Conservation (phyloP, 2,888 invertebrate species). For the Reticulitermes lucifugus region DNA sequence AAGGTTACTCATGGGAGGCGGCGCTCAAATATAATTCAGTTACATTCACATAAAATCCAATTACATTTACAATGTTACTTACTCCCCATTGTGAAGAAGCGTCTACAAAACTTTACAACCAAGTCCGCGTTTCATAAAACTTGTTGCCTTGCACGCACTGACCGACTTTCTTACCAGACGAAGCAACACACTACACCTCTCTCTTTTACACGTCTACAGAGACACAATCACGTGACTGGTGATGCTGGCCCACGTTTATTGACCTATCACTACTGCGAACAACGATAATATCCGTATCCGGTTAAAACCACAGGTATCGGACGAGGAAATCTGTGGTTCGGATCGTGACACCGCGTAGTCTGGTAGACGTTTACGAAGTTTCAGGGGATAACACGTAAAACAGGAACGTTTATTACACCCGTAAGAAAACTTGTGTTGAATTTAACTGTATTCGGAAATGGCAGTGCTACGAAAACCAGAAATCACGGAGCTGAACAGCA, state of each 20-base stretch:
- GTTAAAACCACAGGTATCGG: not conserved
- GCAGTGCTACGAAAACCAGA: no score
- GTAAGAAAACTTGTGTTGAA: no score
- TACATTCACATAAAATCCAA: not conserved
- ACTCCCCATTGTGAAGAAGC: constrained; percentile 69
- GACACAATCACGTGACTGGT: constrained; percentile 75
- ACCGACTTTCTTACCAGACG: constrained; percentile 8
- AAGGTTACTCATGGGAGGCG: not conserved
- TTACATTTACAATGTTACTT: constrained; percentile 23
- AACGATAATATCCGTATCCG: constrained; percentile 24
- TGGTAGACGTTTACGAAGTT: no score
- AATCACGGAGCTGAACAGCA: no score
- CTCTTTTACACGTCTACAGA: constrained; percentile 62
- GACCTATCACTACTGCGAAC: constrained; percentile 38
- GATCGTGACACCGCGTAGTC: no score
- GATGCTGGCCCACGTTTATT: constrained; percentile 69
- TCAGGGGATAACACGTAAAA: no score
- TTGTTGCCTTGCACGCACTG: not conserved
- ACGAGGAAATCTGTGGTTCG: no score
- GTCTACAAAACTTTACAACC: not conserved
- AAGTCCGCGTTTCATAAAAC: not conserved
- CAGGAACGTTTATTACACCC: no score
- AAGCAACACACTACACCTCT: constrained; percentile 31
- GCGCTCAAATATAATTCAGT: not conserved
- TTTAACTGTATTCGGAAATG: no score